phyloP scores from a whole-genome alignment of 2,888 invertebrate genomes.

The Leptopilina syphax region DNA sequence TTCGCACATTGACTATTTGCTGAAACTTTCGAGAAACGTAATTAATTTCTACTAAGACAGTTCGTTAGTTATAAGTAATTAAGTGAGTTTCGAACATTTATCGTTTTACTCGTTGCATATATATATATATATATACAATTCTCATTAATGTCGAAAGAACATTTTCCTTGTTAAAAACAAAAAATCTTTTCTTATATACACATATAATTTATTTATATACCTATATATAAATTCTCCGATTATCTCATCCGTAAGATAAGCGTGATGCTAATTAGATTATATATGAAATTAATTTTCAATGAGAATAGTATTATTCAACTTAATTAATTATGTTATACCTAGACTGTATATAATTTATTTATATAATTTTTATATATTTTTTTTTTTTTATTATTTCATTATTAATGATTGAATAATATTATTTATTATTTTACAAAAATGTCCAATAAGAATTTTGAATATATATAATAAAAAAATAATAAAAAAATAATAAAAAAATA shows the following conservation, averaged over 20 bases:
- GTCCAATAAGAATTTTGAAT: too few species aligned
- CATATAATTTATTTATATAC: too few species aligned
- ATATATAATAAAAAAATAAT: too few species aligned
- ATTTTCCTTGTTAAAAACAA: background rate
- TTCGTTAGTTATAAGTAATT: constrained; percentile 32
- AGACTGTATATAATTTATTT: too few species aligned
- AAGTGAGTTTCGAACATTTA: constrained; percentile 24
- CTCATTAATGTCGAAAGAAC: constrained; percentile 1
- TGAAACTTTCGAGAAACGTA: constrained; percentile 22
- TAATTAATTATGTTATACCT: background rate
- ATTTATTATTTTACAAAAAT: too few species aligned
- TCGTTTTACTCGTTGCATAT: background rate
- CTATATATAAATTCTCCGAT: background rate
- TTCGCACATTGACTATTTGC: background rate
- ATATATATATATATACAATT: background rate
- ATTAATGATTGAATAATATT: too few species aligned
- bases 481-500: too few species aligned
- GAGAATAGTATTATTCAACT: background rate
- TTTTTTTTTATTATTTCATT: too few species aligned
- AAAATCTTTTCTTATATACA: background rate
- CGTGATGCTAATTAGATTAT: background rate
- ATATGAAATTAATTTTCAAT: background rate
- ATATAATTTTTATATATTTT: too few species aligned
- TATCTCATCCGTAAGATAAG: background rate
- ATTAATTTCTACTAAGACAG: constrained; percentile 38